Base-by-base conservation (phyloP, 2,797 vertebrate genomes). In the Odontamblyopus rebecca region DNA sequence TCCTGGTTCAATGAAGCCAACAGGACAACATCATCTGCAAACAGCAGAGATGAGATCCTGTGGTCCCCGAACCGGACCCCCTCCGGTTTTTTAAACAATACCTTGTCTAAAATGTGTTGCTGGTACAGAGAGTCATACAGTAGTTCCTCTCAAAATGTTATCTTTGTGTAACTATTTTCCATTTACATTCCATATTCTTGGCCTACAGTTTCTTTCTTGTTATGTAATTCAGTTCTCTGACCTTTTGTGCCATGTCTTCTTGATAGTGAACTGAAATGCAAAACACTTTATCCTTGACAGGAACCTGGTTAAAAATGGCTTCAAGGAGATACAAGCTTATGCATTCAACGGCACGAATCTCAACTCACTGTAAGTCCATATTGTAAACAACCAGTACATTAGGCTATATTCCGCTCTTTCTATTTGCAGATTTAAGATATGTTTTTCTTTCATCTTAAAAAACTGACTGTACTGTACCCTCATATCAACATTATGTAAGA, bases 331-430 rank as follows among this genome's bases (percentile, higher is more conserved):
- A 84, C 90, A 95, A 79, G 93, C 94, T 61, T 92, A 97, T 6
- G 96, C 96, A 0, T 97, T 98, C 92, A 97, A 96, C 0, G 95
- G 96, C 67, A 96, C 95, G 27, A 96, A 94, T 44, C 89, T 98
- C 87, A 93, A 94, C 91, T 94, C 93, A 41, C 69, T 98, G 96
- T 98, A 93, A 92, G 96, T 91, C 19, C 26, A 56, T 12, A 16
- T 35, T 2, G 57, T 41, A 56, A 30, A 44, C 6, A 48, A 5
- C 27, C 0, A 6, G 56, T 69, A 26, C 30, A 61, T 50, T 53
- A 44, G 12, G 5, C 3, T 19, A 44, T 53, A 26, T 26, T 50
- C 44, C 51, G 23, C 18, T 15, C 48, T 26, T 61, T 50, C 26
- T 12, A 59, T 64, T 59, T 75, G 71, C 35, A 27, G 71, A 19